A percentile compares a stretch with the other conserved stretches of the same genome.
phyloP scores from a whole-genome alignment of 2,113 vertebrate genomes.

The Lophotis ruficrista region DNA sequence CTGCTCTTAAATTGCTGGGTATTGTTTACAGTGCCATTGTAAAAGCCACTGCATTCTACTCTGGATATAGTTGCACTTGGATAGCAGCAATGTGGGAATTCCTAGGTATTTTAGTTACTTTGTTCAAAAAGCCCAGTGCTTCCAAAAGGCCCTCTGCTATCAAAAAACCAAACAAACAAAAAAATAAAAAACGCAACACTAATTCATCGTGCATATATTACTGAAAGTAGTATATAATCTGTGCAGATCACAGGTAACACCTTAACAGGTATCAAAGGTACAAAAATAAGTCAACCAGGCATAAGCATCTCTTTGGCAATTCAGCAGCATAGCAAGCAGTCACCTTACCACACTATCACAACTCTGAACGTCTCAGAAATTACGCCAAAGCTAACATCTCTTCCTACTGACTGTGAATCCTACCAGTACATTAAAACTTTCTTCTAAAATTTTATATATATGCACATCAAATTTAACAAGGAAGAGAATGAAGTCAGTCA shows the following conservation, averaged over 20 bases:
- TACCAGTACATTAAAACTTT: neutral
- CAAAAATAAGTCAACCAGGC: neutral
- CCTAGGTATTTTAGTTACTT: neutral
- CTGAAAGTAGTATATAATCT: neutral
- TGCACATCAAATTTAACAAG: neutral
- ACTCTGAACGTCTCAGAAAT: neutral
- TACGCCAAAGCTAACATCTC: neutral
- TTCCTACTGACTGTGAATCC: neutral
- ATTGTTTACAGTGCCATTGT: neutral
- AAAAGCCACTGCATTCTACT: neutral
- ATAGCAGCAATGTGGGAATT: neutral
- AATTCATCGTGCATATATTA: neutral
- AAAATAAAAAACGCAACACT: neutral
- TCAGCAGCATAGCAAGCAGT: neutral
- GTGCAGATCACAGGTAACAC: neutral
- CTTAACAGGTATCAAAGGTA: neutral
- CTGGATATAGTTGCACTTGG: neutral
- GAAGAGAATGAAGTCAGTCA: neutral
- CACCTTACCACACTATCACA: neutral
- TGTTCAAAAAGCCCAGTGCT: neutral
- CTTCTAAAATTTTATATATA: neutral
- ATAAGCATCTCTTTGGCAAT: neutral
- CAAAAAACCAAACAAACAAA: neutral
- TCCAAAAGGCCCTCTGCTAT: neutral
- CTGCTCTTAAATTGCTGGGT: conserved; percentile 19